Evolutionary conservation across 2,113 vertebrate genomes (phyloP), one percentile per base, ranked within the genome.

Genomic region (Calonectris borealis): DNA sequence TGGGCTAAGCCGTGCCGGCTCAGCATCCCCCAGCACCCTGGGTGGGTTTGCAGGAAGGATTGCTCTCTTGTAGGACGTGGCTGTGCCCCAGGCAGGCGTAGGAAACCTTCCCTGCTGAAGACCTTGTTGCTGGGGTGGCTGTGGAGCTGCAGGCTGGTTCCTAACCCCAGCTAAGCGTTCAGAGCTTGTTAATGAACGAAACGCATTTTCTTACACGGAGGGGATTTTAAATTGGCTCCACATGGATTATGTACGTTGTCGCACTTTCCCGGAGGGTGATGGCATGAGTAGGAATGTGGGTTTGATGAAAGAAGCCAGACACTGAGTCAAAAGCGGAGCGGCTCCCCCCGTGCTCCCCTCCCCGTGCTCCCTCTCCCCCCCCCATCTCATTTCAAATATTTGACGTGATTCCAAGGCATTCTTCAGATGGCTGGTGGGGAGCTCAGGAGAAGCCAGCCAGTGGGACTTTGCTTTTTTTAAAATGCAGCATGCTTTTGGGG

Each of bases 281-380:
- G 96, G 88, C 79, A 42, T 57, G 52, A 84, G 60, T 7, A 65
- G 75, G 93, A 93, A 96, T 81, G 94, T 81, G 66, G 82, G 85
- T 65, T 92, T 57, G 40, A 78, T 80, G 95, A 95, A 85, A 82
- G 96, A 95, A 96, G 91, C 97, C 90, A 87, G 86, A 81, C 91
- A 68, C 86, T 61, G 90, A 92, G 95, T 70, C 88, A 65, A 71
- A 75, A 73, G 55, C 76, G 3, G 68, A 55, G 70, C 24, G 18
- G 48, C 66, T 79, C 73, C 75, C 78, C 79, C 76, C 10, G 3
- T 12, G 3, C 58, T 93, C 81, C 84, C 88, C 91, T 64, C 19
- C 7, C 61, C 0, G 2, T 85, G 87, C 84, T 69, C 94, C 84
- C n/a, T 61, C 93, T 46, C 29, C 25, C 82, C 82, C 78, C 69